Evolutionary conservation across 1,140 invertebrate genomes (phyloP).

Genomic region (Listronotus bonariensis): DNA sequence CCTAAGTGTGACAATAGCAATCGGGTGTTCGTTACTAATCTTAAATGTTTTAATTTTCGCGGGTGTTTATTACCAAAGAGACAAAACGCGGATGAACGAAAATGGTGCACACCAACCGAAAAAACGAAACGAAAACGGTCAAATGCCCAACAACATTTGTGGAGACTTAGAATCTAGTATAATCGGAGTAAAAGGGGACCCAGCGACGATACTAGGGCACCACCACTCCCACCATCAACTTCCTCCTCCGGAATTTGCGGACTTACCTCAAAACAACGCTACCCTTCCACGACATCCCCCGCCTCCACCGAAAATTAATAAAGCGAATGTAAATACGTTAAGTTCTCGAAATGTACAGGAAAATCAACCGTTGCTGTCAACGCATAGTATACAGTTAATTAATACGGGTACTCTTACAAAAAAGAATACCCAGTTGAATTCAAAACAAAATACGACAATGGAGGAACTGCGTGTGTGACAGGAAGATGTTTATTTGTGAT

Average conservation of each 20-base stretch:
- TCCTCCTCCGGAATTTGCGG: slow-evolving; percentile 77
- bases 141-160: slow-evolving; percentile 83
- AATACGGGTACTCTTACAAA: slow-evolving; percentile 70
- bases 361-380: slow-evolving; percentile 64
- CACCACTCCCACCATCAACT: slow-evolving; percentile 75
- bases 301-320: slow-evolving; percentile 73
- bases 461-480: slow-evolving; percentile 82
- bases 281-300: slow-evolving; percentile 72
- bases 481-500: slow-evolving; percentile 40
- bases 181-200: slow-evolving; percentile 65
- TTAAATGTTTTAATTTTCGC: slow-evolving; percentile 87
- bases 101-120: slow-evolving; percentile 72
- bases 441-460: slow-evolving; percentile 69
- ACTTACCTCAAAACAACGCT: slow-evolving; percentile 71
- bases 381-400: slow-evolving; percentile 70
- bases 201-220: slow-evolving; percentile 68
- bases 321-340: slow-evolving; percentile 63
- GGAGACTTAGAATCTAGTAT: slow-evolving; percentile 61
- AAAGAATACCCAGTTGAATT: slow-evolving; percentile 67
- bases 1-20: slow-evolving; percentile 83
- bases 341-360: slow-evolving; percentile 66
- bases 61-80: slow-evolving; percentile 83
- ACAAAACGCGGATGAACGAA: slow-evolving; percentile 80
- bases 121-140: slow-evolving; percentile 76
- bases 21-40: slow-evolving; percentile 84